Percentiles rank a stretch among this genome's conserved stretches.
These are phyloP conservation scores for Thera britannica DNA, from an alignment of 2,888 invertebrate genomes.

Conservation along the genomic window DNA sequence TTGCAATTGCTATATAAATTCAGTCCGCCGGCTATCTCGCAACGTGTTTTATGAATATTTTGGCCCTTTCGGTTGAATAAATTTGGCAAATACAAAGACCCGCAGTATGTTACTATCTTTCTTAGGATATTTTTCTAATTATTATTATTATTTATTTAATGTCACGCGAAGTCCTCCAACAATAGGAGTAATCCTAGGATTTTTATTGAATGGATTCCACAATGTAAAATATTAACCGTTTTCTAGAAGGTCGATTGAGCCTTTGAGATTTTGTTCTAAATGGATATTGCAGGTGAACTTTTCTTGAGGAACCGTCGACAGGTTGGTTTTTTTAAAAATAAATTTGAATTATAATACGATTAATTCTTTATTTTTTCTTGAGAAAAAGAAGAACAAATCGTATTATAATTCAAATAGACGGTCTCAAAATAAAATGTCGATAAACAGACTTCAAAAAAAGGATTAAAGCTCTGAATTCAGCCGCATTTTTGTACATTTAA, in stretches of 20 bases:
- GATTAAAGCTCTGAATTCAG: too few relatives aligned
- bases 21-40: constrained; percentile 16
- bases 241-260: background rate
- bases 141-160: too few relatives aligned
- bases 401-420: too few relatives aligned
- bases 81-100: constrained; percentile 21
- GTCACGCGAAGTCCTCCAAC: constrained; percentile 8
- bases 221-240: constrained; percentile 10
- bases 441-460: too few relatives aligned
- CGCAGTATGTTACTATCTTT: constrained; percentile 28
- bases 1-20: constrained; percentile 29
- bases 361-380: too few relatives aligned
- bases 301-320: too few relatives aligned
- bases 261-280: background rate
- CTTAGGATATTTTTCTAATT: too few relatives aligned
- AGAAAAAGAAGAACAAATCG: too few relatives aligned
- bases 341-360: too few relatives aligned
- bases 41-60: constrained; percentile 31
- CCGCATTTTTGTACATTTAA: too few relatives aligned
- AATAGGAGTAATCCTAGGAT: constrained; percentile 23
- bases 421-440: too few relatives aligned
- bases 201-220: constrained; percentile 17
- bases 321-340: too few relatives aligned
- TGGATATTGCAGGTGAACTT: background rate
- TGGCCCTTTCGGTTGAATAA: constrained; percentile 22